A percentile compares a stretch with the other conserved stretches of the same genome.
phyloP scores from a whole-genome alignment of 1,140 invertebrate genomes.

The Pachypeltis micranthus region DNA sequence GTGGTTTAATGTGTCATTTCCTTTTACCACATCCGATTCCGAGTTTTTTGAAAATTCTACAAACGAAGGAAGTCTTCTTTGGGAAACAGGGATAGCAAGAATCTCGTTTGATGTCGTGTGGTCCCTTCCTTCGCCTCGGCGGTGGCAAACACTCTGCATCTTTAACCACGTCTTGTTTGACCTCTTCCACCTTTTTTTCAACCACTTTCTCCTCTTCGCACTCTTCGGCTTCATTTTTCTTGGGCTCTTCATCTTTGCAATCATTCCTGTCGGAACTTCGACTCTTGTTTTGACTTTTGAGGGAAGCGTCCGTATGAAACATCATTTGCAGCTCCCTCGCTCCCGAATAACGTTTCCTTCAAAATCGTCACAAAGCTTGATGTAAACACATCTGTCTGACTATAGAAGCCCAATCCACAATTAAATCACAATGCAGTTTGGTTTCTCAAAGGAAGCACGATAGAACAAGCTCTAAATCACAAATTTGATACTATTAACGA shows the following conservation, averaged over 20 bases:
- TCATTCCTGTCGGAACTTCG: no score
- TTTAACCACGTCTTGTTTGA: neutral
- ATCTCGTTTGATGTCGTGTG: neutral
- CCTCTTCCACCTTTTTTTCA: neutral
- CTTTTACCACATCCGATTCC: neutral
- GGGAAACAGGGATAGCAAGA: neutral
- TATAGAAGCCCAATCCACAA: neutral
- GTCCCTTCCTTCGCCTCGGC: neutral
- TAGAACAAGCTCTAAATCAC: no score
- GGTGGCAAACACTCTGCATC: neutral
- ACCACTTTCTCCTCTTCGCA: slow-evolving; percentile 7
- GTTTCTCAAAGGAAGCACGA: no score
- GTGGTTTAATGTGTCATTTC: no score
- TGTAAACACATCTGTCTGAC: neutral
- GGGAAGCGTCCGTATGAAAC: neutral
- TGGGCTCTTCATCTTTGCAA: neutral
- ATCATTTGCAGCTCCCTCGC: neutral
- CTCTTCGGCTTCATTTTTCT: neutral
- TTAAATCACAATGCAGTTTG: no score
- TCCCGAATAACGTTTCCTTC: neutral
- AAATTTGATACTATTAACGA: no score
- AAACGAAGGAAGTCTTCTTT: neutral
- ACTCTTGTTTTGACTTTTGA: neutral
- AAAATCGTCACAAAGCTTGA: neutral
- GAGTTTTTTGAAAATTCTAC: neutral